Conservation (phyloP, 2,888 invertebrate genomes). For the Troides aeacus region DNA sequence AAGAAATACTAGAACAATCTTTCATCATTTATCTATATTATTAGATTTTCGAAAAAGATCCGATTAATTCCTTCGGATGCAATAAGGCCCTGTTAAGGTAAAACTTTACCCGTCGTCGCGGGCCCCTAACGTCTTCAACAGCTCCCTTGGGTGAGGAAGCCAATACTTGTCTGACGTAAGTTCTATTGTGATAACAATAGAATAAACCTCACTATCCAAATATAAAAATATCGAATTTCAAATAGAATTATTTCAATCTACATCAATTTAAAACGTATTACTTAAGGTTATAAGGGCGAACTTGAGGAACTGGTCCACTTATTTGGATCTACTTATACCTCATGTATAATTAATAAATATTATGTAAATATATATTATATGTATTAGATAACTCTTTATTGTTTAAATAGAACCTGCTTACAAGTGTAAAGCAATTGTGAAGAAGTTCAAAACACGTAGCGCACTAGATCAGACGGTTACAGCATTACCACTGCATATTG, state of each 20-base stretch:
- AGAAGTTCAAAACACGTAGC: conserved; percentile 74
- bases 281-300: too few relatives aligned
- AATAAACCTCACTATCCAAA: not conserved
- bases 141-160: conserved; percentile 11
- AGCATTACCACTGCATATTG: conserved; percentile 49
- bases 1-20: not conserved
- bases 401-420: conserved; percentile 36
- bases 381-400: not conserved
- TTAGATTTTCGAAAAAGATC: not conserved
- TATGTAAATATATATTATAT: too few relatives aligned
- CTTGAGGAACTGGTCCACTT: too few relatives aligned
- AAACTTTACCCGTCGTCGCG: conserved; percentile 1
- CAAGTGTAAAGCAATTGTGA: conserved; percentile 63
- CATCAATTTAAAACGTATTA: too few relatives aligned
- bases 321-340: too few relatives aligned
- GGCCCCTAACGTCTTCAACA: conserved; percentile 10
- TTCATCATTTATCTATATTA: conserved; percentile 1
- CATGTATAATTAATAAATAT: too few relatives aligned
- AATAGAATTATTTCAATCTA: too few relatives aligned
- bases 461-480: conserved; percentile 69
- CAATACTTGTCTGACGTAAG: conserved; percentile 6
- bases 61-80: conserved; percentile 9
- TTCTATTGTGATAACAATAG: conserved; percentile 12
- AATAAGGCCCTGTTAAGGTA: conserved; percentile 7
- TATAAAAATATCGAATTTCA: not conserved